Evolutionary conservation across 2,113 vertebrate genomes (phyloP).

Genomic region (Bambusicola thoracicus): DNA sequence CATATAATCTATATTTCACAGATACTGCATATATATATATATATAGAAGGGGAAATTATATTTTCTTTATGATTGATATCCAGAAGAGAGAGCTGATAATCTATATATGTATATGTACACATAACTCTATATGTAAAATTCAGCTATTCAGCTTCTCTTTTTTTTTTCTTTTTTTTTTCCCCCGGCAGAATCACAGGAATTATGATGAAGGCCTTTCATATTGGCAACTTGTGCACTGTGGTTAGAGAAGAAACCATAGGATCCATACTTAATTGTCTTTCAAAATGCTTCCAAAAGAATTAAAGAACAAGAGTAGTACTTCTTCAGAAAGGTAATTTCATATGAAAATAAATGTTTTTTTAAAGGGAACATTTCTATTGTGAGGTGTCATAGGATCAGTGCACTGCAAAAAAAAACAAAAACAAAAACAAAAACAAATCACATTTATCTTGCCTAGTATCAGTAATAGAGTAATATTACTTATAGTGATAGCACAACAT

Average conservation of each 20-base stretch:
- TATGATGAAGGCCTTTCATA: neutral
- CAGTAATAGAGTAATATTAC: neutral
- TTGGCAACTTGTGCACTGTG: neutral
- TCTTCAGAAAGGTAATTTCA: neutral
- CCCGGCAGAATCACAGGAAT: neutral
- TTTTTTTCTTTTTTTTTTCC: neutral
- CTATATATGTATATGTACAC: neutral
- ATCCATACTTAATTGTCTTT: neutral
- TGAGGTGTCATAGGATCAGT: neutral
- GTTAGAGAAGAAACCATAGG: neutral
- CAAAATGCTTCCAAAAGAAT: neutral
- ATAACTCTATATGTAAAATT: neutral
- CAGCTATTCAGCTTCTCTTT: neutral
- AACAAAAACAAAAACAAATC: too few species aligned
- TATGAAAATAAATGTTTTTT: neutral
- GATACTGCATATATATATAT: too few species aligned
- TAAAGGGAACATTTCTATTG: accelerated
- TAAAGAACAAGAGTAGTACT: neutral
- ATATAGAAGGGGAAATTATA: accelerated
- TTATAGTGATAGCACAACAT: neutral
- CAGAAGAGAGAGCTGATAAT: neutral
- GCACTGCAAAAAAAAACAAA: neutral
- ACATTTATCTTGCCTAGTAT: accelerated
- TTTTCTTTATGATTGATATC: neutral
- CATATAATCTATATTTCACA: neutral